Evolutionary conservation across 1,140 invertebrate genomes (phyloP).

Genomic region (Zelostemma sp.): DNA sequence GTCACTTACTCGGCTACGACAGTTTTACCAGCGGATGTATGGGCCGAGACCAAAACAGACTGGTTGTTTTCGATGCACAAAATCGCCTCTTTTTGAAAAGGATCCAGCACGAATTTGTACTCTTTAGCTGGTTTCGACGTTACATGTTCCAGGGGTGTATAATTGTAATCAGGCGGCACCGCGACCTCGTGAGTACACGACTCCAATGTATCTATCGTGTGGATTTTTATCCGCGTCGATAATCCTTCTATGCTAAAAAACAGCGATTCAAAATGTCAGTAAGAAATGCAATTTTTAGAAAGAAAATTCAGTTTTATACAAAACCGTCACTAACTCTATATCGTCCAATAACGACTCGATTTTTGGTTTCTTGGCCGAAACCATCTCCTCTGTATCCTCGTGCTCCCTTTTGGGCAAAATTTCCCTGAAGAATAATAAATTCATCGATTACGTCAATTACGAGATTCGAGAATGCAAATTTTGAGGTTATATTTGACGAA

Average conservation of each 20-base stretch:
- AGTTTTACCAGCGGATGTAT: slow-evolving; percentile 99
- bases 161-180: slow-evolving; percentile 87
- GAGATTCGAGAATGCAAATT: too few relatives aligned
- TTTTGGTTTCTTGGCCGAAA: slow-evolving; percentile 4
- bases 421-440: not conserved
- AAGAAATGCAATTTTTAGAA: too few relatives aligned
- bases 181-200: slow-evolving; percentile 95
- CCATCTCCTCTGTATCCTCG: not conserved
- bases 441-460: too few relatives aligned
- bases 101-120: slow-evolving; percentile 96
- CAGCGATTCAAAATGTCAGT: too few relatives aligned
- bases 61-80: slow-evolving; percentile 98
- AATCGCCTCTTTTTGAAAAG: slow-evolving; percentile 98
- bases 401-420: slow-evolving; percentile 4
- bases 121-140: slow-evolving; percentile 86
- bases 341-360: slow-evolving; percentile 13
- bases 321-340: slow-evolving; percentile 16
- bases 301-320: too few relatives aligned
- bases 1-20: slow-evolving; percentile 95
- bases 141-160: slow-evolving; percentile 77
- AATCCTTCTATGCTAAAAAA: slow-evolving; percentile 73
- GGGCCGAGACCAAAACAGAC: slow-evolving; percentile 97
- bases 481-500: too few relatives aligned
- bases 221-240: slow-evolving; percentile 81
- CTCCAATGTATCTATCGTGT: slow-evolving; percentile 89